A percentile compares a stretch with the other conserved stretches of the same genome.
Evolutionary conservation across 2,888 invertebrate species (phyloP).

Genomic region (Masnerella sp.): DNA sequence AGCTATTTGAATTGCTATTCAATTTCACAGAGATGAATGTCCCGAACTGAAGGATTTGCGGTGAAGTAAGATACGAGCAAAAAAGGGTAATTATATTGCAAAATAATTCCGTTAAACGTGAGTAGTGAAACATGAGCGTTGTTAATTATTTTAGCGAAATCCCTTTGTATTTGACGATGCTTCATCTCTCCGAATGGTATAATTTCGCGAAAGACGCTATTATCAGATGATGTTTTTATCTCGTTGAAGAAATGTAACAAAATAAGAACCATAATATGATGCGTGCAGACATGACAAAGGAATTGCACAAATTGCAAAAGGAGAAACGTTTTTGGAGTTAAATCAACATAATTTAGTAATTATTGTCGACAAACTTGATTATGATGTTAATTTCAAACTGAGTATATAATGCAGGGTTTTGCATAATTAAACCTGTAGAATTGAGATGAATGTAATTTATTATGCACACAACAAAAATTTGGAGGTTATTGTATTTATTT

Average conservation of each 20-base stretch:
- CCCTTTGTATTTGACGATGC: conserved; percentile 9
- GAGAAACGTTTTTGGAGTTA: no score
- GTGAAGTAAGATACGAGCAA: background rate
- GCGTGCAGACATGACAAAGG: no score
- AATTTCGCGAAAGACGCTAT: background rate
- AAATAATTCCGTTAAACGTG: background rate
- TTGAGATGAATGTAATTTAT: no score
- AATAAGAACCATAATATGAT: no score
- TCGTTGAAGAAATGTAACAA: background rate
- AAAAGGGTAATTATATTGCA: background rate
- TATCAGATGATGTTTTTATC: background rate
- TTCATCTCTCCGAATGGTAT: background rate
- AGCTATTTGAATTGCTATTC: conserved; percentile 30
- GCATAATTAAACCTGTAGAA: no score
- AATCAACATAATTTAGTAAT: no score
- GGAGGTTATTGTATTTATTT: no score
- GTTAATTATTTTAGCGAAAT: conserved; percentile 11
- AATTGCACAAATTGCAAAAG: no score
- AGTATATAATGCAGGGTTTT: no score
- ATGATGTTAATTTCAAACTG: no score
- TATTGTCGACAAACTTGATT: no score
- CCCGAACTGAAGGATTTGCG: background rate
- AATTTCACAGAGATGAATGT: conserved; percentile 6
- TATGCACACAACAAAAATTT: no score
- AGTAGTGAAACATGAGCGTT: conserved; percentile 5